These are phyloP conservation scores for Dendrocopos noguchii DNA, from an alignment of 2,113 vertebrate species.

Conservation along the genomic window DNA sequence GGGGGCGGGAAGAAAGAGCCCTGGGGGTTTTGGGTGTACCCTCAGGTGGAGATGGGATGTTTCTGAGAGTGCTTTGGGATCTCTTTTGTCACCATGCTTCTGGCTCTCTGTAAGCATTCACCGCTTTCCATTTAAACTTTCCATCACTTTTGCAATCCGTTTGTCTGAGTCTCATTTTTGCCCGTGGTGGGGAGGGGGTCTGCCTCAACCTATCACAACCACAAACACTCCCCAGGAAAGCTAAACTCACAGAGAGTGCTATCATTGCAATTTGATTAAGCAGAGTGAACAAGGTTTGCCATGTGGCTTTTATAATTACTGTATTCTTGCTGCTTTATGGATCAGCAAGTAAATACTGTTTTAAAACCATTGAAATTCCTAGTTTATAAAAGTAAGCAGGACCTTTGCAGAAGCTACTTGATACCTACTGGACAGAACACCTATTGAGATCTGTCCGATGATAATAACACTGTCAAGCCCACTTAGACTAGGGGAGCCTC, in stretches of 20 bases:
- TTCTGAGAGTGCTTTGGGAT: no score
- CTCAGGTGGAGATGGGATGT: no score
- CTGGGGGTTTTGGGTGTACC: no score
- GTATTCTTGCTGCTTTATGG: background rate
- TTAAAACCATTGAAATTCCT: background rate
- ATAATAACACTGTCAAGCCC: rapidly evolving
- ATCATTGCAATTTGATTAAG: background rate
- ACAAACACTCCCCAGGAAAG: background rate
- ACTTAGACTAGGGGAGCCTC: rapidly evolving
- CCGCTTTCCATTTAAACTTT: no score
- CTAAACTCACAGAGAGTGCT: background rate
- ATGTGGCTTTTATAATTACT: background rate
- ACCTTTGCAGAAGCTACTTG: background rate
- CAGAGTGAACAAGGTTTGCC: background rate
- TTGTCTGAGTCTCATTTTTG: no score
- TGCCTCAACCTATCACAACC: no score
- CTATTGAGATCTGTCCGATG: background rate
- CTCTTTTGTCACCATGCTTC: no score
- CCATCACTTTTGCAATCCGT: no score
- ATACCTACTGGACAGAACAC: background rate
- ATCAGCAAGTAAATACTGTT: background rate
- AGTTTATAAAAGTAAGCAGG: background rate
- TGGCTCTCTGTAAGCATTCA: no score
- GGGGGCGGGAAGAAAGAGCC: no score
- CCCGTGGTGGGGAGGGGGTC: no score